Evolutionary conservation across 2,113 vertebrate species (phyloP).

Genomic region (Chloebia gouldiae): DNA sequence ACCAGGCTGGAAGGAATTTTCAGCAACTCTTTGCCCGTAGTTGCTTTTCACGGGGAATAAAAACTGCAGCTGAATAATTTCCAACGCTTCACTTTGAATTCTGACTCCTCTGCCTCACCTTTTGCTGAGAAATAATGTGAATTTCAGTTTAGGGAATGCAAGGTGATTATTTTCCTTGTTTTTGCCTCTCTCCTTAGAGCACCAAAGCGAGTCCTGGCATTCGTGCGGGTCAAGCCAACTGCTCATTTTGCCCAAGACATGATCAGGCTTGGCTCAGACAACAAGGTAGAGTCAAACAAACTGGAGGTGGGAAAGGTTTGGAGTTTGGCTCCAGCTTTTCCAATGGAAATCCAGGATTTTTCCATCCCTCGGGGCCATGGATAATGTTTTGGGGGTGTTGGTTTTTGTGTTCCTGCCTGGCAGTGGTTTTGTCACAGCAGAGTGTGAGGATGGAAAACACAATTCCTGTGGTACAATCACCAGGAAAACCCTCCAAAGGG

Average conservation of each 20-base stretch:
- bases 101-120: background rate
- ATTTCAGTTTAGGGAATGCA: background rate
- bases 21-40: background rate
- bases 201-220: slow-evolving; percentile 62
- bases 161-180: accelerated
- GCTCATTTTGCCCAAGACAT: slow-evolving; percentile 76
- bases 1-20: background rate
- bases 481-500: background rate
- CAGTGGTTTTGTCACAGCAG: background rate
- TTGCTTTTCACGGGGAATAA: background rate
- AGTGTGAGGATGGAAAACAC: background rate
- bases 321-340: background rate
- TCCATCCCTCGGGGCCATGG: accelerated
- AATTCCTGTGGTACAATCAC: background rate
- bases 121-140: accelerated
- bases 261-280: slow-evolving; percentile 76
- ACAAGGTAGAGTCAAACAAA: slow-evolving; percentile 69
- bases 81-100: background rate
- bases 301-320: background rate
- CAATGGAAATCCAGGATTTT: background rate
- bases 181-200: background rate
- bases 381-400: accelerated
- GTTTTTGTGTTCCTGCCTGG: accelerated
- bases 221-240: slow-evolving; percentile 77
- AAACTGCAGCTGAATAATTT: background rate